These are phyloP conservation scores for Periophthalmus modestus DNA, from an alignment of 2,113 vertebrate species.

Conservation along the genomic window DNA sequence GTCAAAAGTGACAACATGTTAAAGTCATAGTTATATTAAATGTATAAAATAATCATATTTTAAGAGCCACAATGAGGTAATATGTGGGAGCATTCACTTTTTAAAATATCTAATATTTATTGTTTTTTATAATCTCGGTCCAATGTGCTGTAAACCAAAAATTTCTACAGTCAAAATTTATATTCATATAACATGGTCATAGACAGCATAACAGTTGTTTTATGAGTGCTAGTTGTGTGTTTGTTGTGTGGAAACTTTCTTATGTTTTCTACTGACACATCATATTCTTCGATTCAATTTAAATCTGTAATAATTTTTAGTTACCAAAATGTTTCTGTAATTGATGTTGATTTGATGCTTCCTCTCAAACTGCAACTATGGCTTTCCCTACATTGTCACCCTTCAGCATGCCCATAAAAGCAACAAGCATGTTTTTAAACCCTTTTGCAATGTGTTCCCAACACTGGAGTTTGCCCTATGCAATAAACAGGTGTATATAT, in stretches of 20 bases:
- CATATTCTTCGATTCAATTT: background rate
- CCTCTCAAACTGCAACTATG: slow-evolving; percentile 77
- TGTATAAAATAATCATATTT: too few relatives aligned
- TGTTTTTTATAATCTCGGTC: too few relatives aligned
- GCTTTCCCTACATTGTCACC: slow-evolving; percentile 89
- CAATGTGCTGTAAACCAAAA: too few relatives aligned
- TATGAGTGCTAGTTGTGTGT: too few relatives aligned
- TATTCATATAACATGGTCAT: too few relatives aligned
- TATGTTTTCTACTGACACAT: background rate
- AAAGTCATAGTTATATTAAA: too few relatives aligned
- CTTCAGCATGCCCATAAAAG: slow-evolving; percentile 86
- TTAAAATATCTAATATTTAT: too few relatives aligned
- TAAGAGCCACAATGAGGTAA: too few relatives aligned
- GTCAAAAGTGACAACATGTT: too few relatives aligned
- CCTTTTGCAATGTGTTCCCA: slow-evolving; percentile 81
- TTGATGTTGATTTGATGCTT: background rate
- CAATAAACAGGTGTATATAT: background rate
- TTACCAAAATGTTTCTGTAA: background rate
- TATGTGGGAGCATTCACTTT: too few relatives aligned
- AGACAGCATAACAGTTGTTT: too few relatives aligned
- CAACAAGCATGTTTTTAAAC: slow-evolving; percentile 88
- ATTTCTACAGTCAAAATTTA: too few relatives aligned
- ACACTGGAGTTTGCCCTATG: slow-evolving; percentile 83
- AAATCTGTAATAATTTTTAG: background rate
- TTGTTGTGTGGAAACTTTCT: background rate